Evolutionary conservation across 2,888 invertebrate genomes (phyloP).

Genomic region (Cheilosia pagana): DNA sequence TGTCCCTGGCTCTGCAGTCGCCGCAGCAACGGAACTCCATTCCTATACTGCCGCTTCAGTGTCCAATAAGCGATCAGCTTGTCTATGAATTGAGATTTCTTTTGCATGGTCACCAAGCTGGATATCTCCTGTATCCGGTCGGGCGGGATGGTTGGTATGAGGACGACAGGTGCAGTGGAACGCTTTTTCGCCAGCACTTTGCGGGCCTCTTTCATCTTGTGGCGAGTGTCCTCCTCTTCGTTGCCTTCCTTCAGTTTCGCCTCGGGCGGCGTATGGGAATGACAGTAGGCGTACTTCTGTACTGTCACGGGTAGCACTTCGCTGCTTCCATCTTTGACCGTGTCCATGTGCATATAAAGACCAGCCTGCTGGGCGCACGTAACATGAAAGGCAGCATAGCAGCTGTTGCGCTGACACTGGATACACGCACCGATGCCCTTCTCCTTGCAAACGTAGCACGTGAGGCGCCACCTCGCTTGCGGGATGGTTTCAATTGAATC

Average conservation of each 20-base stretch:
- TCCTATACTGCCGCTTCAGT: conserved; percentile 95
- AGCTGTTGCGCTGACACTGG: conserved; percentile 98
- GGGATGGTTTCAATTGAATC: conserved; percentile 98
- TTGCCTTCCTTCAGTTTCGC: conserved; percentile 83
- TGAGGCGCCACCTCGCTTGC: conserved; percentile 97
- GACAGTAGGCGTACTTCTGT: conserved; percentile 98
- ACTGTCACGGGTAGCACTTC: conserved; percentile 91
- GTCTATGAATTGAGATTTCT: conserved; percentile 93
- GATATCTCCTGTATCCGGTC: conserved; percentile 95
- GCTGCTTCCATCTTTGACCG: conserved; percentile 87
- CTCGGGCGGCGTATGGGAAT: conserved; percentile 90
- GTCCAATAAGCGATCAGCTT: conserved; percentile 98
- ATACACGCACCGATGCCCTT: conserved; percentile 97
- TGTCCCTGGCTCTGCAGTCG: conserved; percentile 89
- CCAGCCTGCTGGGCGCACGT: conserved; percentile 98
- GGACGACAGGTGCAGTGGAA: conserved; percentile 94
- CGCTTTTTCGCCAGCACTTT: conserved; percentile 95
- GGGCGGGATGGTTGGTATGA: conserved; percentile 96
- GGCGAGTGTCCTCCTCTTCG: conserved; percentile 87
- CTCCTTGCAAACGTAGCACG: conserved; percentile 98
- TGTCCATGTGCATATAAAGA: conserved; percentile 98
- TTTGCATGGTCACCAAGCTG: conserved; percentile 88
- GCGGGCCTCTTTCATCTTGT: conserved; percentile 94
- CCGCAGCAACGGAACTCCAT: conserved; percentile 96
- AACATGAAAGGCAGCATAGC: conserved; percentile 99